These are phyloP conservation scores for Branchipolynoe longqiensis DNA, from an alignment of 2,888 invertebrate genomes.

Conservation along the genomic window DNA sequence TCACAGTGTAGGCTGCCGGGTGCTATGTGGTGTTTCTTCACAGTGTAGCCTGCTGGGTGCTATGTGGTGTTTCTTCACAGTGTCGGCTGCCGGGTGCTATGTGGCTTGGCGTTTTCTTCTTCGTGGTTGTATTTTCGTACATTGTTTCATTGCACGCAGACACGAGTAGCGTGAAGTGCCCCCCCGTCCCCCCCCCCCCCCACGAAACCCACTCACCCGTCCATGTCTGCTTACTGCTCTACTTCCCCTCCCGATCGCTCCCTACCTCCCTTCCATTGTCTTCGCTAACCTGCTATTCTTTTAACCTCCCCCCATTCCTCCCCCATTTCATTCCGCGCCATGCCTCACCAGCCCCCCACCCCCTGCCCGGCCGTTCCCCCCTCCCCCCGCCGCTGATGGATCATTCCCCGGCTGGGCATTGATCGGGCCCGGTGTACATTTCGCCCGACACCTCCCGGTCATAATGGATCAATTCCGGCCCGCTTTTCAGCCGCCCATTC, in stretches of 20 bases:
- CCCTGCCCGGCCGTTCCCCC: not conserved
- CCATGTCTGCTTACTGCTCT: not conserved
- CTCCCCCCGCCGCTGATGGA: no score
- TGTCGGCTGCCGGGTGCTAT: no score
- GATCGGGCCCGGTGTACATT: conserved; percentile 53
- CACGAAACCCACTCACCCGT: not conserved
- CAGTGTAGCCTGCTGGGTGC: no score
- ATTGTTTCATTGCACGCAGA: no score
- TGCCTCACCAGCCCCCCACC: not conserved
- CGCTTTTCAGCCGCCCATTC: conserved; percentile 28
- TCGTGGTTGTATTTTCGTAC: no score
- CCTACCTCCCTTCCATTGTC: not conserved
- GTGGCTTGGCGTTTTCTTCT: no score
- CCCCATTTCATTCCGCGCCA: no score
- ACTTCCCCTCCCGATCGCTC: not conserved
- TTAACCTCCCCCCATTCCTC: no score
- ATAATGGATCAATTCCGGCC: conserved; percentile 51
- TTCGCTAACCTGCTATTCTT: not conserved
- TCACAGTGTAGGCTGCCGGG: no score
- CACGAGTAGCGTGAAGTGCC: no score
- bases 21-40: no score
- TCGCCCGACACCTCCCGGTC: conserved; percentile 25
- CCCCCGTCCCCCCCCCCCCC: not conserved
- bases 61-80: no score
- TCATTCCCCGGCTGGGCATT: not conserved